Evolutionary conservation across 2,113 vertebrate species (phyloP).

Genomic region (Hydropotes inermis): DNA sequence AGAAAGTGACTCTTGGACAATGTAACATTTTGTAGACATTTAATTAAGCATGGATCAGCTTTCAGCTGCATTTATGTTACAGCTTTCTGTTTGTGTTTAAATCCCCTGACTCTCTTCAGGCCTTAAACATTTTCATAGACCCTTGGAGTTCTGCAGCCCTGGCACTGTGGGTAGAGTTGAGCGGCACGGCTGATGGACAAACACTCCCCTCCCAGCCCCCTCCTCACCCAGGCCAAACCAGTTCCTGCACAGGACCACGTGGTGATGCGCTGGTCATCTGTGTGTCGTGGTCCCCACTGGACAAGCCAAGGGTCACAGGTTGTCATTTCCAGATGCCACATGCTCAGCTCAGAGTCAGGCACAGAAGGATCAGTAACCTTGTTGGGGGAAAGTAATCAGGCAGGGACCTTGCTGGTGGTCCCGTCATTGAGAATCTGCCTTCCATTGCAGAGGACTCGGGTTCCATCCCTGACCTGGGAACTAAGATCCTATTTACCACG

Average conservation of each 20-base stretch:
- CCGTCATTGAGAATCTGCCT: neutral
- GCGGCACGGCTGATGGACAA: neutral
- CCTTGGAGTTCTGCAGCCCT: neutral
- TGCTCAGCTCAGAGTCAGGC: neutral
- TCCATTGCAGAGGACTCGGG: neutral
- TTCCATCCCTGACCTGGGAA: neutral
- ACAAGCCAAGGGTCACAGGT: too few species aligned
- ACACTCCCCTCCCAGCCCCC: fast-evolving
- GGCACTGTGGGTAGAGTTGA: neutral
- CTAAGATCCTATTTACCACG: neutral
- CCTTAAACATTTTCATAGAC: neutral
- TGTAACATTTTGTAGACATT: slow-evolving; percentile 5
- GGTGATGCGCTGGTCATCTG: neutral
- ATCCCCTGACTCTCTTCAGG: neutral
- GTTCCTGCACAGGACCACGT: fast-evolving
- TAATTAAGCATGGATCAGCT: slow-evolving; percentile 29
- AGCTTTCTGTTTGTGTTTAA: neutral
- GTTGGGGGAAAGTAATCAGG: neutral
- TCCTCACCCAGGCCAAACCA: neutral
- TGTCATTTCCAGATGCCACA: neutral
- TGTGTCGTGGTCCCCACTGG: neutral
- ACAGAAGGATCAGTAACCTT: neutral
- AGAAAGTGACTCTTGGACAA: slow-evolving; percentile 35
- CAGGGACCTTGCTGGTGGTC: neutral
- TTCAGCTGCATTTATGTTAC: neutral